Evolutionary conservation across 2,797 vertebrate genomes (phyloP).

Genomic region (Ciconia nigra): DNA sequence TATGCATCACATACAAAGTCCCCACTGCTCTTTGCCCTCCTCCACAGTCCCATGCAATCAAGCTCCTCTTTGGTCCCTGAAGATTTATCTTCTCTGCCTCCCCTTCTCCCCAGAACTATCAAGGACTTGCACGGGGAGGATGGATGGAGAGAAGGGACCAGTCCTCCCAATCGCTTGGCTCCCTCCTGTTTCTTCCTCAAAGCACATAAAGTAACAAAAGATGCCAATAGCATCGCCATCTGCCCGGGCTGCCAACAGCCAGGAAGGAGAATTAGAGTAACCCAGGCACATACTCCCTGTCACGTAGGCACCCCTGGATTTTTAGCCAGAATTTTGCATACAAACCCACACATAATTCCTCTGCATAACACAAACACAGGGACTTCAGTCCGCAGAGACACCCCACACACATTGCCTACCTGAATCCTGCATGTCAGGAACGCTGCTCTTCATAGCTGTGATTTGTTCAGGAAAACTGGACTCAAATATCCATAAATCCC

Average conservation of each 20-base stretch:
- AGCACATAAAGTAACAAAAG: background rate
- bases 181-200: background rate
- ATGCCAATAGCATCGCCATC: background rate
- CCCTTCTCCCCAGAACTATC: background rate
- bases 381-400: background rate
- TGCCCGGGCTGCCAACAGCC: background rate
- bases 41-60: background rate
- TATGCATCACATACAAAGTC: background rate
- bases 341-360: background rate
- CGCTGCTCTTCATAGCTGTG: background rate
- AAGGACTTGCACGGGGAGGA: background rate
- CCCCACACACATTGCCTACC: fast-evolving
- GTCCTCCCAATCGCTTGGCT: background rate
- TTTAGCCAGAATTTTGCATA: background rate
- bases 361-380: background rate
- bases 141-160: background rate
- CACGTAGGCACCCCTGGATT: background rate
- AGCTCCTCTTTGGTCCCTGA: background rate
- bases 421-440: background rate
- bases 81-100: background rate
- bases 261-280: background rate
- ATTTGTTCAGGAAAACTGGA: background rate
- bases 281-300: no score
- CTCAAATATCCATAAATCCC: background rate
- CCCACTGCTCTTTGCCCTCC: background rate